Evolutionary conservation across 92 coral and sea anemone species (phyloP), one percentile per base, ranked within the genome.

Genomic region (Epizoanthus fatuus): DNA sequence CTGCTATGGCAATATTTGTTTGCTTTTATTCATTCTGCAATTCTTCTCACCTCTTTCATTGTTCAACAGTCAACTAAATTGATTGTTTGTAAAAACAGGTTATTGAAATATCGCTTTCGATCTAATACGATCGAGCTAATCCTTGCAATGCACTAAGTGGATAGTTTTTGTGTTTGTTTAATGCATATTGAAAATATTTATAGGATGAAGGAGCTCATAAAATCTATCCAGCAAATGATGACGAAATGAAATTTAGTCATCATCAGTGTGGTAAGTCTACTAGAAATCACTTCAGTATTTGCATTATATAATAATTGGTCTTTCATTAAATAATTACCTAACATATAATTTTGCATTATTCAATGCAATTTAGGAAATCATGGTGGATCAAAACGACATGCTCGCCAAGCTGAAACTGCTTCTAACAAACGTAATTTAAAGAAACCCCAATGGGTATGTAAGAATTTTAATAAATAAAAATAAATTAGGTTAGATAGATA

Each of bases 181-280:
- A 8, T 47, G 52, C 9, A 7, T 47, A 47, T 47, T 47, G 10
- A 49, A 49, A 2, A 49, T 14, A 22, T 64, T 19, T 44, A 17
- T 37, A 89, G 89, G 83, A 89, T 4, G 57, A 69, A 9, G 92
- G 92, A 3, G 92, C 92, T 42, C 92, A 89, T 73, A 89, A 84
- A 49, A 68, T 89, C 29, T 84, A 89, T 52, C 66, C 32, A 2
- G 89, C 88, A 55, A 81, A 52, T 9, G 84, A 58, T 20, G 66
- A 72, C n/a, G 63, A 81, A 0, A 20, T 47, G 54, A 62, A 69
- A 3, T 19, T 70, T 25, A 57, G 68, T 15, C n/a, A 62, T n/a
- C 63, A 72, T 45, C 75, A 74, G 32, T 83, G 92, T 35, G 92
- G 92, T 89, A 88, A 22, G 92, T 39, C 13, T 15, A 3, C 7